These are phyloP conservation scores for Dynastes maya DNA, from an alignment of 2,888 invertebrate genomes.

Conservation along the genomic window DNA sequence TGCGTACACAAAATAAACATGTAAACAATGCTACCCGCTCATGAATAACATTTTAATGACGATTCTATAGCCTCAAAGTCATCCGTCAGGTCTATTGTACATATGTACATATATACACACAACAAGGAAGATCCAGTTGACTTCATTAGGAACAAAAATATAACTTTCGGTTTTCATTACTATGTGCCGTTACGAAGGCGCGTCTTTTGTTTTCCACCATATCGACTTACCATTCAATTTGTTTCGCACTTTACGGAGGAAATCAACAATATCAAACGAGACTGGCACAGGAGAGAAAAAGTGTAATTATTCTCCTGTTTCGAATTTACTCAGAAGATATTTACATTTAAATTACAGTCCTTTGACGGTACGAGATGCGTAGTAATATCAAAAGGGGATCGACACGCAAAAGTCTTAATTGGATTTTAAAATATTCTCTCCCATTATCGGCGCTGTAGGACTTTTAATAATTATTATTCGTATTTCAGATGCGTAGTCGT, in stretches of 20 bases:
- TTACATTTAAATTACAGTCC: slow-evolving; percentile 44
- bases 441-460: neutral
- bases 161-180: slow-evolving; percentile 22
- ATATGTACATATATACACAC: neutral
- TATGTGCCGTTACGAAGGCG: neutral
- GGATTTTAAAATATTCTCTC: slow-evolving; percentile 39
- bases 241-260: slow-evolving; percentile 9
- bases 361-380: slow-evolving; percentile 35
- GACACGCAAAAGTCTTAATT: slow-evolving; percentile 35
- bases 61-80: neutral
- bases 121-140: slow-evolving; percentile 1
- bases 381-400: slow-evolving; percentile 12
- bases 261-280: slow-evolving; percentile 35
- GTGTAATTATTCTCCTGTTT: slow-evolving; percentile 24
- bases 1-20: neutral
- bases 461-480: slow-evolving; percentile 31
- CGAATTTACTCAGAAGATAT: slow-evolving; percentile 36
- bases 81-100: neutral
- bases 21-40: neutral
- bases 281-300: neutral
- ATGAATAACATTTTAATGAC: slow-evolving; percentile 32
- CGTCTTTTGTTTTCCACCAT: slow-evolving; percentile 17
- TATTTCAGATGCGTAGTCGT: slow-evolving; percentile 10
- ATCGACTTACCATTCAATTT: slow-evolving; percentile 27
- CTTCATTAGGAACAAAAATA: slow-evolving; percentile 29